These are phyloP conservation scores for Bufotes viridis DNA, from an alignment of 2,797 vertebrate genomes.

Conservation along the genomic window DNA sequence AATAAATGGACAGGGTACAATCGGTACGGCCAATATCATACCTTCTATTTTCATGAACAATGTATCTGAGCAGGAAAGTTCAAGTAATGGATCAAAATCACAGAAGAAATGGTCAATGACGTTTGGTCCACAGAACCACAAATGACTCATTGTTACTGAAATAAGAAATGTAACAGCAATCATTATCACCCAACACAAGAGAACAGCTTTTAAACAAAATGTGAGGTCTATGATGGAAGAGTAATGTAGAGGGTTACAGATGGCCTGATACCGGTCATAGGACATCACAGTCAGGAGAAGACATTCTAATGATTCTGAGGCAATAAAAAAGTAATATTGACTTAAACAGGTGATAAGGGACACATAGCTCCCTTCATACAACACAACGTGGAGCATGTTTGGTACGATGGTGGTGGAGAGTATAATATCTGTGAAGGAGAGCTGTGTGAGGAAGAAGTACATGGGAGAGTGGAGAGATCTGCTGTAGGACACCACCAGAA, in stretches of 20 bases:
- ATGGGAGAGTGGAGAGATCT: not conserved
- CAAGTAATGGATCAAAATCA: not conserved
- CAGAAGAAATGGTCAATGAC: not conserved
- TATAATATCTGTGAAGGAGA: not conserved
- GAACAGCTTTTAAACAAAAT: not conserved
- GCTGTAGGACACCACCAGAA: not conserved
- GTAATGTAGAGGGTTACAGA: not conserved
- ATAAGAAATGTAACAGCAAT: not conserved
- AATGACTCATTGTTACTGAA: too few relatives aligned
- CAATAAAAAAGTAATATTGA: not conserved
- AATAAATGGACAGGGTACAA: not conserved
- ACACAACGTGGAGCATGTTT: not conserved
- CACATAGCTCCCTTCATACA: not conserved
- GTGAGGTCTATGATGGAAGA: not conserved
- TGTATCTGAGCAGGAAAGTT: not conserved
- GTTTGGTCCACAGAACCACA: not conserved
- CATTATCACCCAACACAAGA: not conserved
- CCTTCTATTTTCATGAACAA: not conserved
- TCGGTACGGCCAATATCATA: not conserved
- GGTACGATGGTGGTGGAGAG: not conserved
- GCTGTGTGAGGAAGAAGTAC: not conserved
- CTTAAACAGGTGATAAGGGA: not conserved
- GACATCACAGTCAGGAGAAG: not conserved
- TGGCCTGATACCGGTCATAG: not conserved
- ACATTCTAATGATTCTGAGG: not conserved